Evolutionary conservation across 2,113 vertebrate genomes (phyloP), one percentile per base, ranked within the genome.

Genomic region (Hemibagrus wyckioides): DNA sequence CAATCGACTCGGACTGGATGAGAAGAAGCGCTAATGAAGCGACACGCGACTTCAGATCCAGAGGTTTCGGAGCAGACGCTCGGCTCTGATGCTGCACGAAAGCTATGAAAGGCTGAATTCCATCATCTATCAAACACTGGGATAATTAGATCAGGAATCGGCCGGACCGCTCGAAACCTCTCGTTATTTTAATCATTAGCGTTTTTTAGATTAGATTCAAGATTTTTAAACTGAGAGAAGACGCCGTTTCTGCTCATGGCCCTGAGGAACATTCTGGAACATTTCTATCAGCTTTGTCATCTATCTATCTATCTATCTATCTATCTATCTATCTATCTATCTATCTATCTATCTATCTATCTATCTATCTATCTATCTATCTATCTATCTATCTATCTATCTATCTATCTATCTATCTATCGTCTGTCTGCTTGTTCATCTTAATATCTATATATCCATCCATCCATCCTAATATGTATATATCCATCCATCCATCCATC

Each of bases 121-220:
- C 44, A 76, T 28, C 41, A 76, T 76, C 48, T 76, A 76, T 76
- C 41, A 75, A 44, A 75, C 21, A 75, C 71, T 75, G 11, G 25
- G 41, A 11, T 11, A 25, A 44, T 75, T 71, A 8, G 17, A 71
- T 71, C 67, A 71, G 36, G 36, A 41, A 23, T 3, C 39, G 19
- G 8, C 21, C 39, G 10, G 36, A 19, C 8, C 9, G 33, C 21
- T 71, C 3, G 30, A 21, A 36, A 15, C 19, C 3, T 71, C 30
- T 67, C 30, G 33, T 33, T 71, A 28, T 63, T 65, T 65, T n/a
- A 30, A n/a, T 30, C 30, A 61, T 65, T n/a, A 57, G 21, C 7
- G 21, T 57, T 3, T 65, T 65, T 30, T 30, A 14, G n/a, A 30
- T 30, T 4, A 63, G 28, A 63, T 30, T 30, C 19, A 57, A 57